These are phyloP conservation scores for Rostratula benghalensis DNA, from an alignment of 2,113 vertebrate species.

Conservation along the genomic window DNA sequence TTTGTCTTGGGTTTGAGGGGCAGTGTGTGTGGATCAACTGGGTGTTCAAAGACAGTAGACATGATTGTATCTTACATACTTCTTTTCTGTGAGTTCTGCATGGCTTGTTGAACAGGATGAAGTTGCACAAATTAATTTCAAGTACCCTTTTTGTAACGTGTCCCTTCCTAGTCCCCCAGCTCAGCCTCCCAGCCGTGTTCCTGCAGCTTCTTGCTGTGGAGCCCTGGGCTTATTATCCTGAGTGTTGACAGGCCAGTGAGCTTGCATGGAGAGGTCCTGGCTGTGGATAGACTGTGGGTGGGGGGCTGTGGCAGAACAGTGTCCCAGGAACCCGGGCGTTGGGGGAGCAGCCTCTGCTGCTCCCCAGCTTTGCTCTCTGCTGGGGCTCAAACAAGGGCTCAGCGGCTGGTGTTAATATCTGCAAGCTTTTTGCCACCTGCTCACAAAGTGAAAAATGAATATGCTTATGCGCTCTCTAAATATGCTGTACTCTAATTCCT, in stretches of 20 bases:
- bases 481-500: constrained; percentile 56
- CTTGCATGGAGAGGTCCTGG: rapidly evolving
- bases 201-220: background rate
- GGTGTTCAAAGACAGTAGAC: background rate
- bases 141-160: rapidly evolving
- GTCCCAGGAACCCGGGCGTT: background rate
- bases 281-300: background rate
- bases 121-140: background rate
- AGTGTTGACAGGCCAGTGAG: background rate
- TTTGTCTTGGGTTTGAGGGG: background rate
- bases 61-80: background rate
- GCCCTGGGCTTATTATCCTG: background rate
- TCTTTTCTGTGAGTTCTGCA: background rate
- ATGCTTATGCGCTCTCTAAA: constrained; percentile 44
- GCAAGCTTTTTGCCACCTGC: constrained; percentile 17
- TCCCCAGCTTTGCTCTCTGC: background rate
- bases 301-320: background rate
- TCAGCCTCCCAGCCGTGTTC: background rate
- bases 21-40: rapidly evolving
- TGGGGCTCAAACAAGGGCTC: background rate
- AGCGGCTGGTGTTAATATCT: background rate
- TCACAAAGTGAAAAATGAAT: constrained; percentile 43
- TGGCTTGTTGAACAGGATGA: background rate
- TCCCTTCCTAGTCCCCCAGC: background rate
- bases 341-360: background rate